Percentiles rank a stretch among this genome's conserved stretches.
These are phyloP conservation scores for Microctonus brassicae DNA, from an alignment of 2,888 invertebrate genomes.

Conservation along the genomic window DNA sequence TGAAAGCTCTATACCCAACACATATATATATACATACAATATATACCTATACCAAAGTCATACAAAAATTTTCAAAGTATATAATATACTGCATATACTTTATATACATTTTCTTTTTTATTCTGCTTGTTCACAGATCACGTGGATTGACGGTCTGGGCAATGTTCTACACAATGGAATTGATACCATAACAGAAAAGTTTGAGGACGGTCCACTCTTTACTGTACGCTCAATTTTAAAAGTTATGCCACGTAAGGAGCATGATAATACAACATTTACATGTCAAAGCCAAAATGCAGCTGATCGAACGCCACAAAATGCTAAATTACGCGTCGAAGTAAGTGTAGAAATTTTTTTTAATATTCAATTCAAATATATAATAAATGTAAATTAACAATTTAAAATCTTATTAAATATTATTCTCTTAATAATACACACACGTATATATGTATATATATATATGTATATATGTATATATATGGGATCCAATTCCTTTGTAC, in stretches of 20 bases:
- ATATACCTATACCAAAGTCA: neutral
- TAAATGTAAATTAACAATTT: neutral
- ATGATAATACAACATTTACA: conserved; percentile 91
- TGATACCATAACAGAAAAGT: conserved; percentile 81
- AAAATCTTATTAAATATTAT: neutral
- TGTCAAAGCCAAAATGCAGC: conserved; percentile 95
- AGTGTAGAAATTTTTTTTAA: neutral
- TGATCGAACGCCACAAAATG: conserved; percentile 85
- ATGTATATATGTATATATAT: too few relatives aligned
- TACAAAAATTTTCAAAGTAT: conserved; percentile 12
- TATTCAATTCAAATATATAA: too few relatives aligned
- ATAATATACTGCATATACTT: conserved; percentile 16
- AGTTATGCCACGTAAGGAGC: conserved; percentile 87
- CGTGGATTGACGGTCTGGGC: conserved; percentile 92
- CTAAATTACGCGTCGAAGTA: conserved; percentile 85
- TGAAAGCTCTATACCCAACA: conserved; percentile 6
- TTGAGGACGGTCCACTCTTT: conserved; percentile 85
- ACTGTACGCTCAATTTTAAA: conserved; percentile 88
- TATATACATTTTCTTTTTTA: conserved; percentile 27
- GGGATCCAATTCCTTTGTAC: neutral
- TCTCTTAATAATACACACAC: too few relatives aligned
- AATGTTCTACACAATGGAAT: conserved; percentile 86
- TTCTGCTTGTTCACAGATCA: conserved; percentile 74
- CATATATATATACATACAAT: neutral
- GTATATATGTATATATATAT: too few relatives aligned